Evolutionary conservation across 2,888 invertebrate species (phyloP).

Genomic region (Morpho deidamia): DNA sequence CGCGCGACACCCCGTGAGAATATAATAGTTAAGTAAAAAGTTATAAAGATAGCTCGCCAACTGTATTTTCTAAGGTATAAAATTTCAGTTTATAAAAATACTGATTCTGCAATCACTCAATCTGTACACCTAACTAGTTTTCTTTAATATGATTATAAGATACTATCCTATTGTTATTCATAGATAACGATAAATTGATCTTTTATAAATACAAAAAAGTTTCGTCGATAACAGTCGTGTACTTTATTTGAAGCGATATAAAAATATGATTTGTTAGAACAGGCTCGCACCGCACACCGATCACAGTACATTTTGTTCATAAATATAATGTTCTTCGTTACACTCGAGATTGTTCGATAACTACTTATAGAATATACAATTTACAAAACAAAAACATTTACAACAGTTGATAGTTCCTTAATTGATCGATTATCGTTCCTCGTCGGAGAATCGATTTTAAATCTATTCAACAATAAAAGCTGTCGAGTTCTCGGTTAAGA

Average conservation of each 20-base stretch:
- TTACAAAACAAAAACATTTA: constrained; percentile 59
- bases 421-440: constrained; percentile 51
- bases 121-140: constrained; percentile 9
- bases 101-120: neutral
- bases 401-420: constrained; percentile 47
- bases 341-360: constrained; percentile 61
- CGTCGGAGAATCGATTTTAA: constrained; percentile 46
- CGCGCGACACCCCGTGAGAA: neutral
- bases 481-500: constrained; percentile 42
- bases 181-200: constrained; percentile 28
- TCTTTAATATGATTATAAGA: constrained; percentile 2
- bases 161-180: neutral
- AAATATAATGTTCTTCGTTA: constrained; percentile 57
- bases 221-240: constrained; percentile 63
- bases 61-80: constrained; percentile 4
- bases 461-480: constrained; percentile 62
- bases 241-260: constrained; percentile 73
- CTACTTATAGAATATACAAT: constrained; percentile 67
- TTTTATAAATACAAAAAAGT: constrained; percentile 61
- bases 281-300: constrained; percentile 37
- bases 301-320: constrained; percentile 68
- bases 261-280: constrained; percentile 71
- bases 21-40: neutral
- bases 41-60: neutral
- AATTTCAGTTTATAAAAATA: constrained; percentile 17